Base-by-base conservation (phyloP, 1,140 invertebrate genomes). In the Hyles euphorbiae region DNA sequence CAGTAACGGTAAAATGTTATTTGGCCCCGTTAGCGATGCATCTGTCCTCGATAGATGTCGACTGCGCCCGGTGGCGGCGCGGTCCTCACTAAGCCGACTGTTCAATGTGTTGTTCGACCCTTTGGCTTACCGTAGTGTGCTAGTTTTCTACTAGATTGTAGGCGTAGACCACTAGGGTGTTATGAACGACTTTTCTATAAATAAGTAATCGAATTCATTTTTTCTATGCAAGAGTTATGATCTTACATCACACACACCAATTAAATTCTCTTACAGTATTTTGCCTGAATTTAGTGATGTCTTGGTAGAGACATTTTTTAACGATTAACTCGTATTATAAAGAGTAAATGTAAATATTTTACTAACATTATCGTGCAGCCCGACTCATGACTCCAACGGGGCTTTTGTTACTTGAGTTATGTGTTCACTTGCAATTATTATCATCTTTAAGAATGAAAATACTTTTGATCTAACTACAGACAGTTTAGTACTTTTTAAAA, bases 21-120 rank as follows among this genome's bases (percentile, higher is more conserved):
- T 88, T 88, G 83, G 83, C 86, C 86, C 84, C 86, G 86, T 87
- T 87, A 87, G 84, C 81, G 81, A 86, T 89, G 87, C 89, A 89
- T 89, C 87, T 89, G 87, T 89, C 87, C 87, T 79, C 67, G 85
- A 87, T 81, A 87, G 83, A 82, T 82, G 80, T 70, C 58, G 74
- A 63, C 63, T 63, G 63, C 56, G 53, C 51, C 53, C 53, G 61
- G 56, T 60, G 59, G 56, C 49, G 54, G 68, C 63, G 65, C 76
- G 63, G 77, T 76, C 78, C 68, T 72, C 70, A 53, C 69, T 54
- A 34, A 36, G 33, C 57, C 75, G 78, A 63, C 78, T 64, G 72
- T 68, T 60, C 70, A 65, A 72, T 81, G 76, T 85, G 79, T 84
- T 84, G 81, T 85, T 80, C 76, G 63, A 86, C 81, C 85, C 83